Evolutionary conservation across 1,140 invertebrate species (phyloP), one percentile per base, ranked within the genome.

Genomic region (Luehdorfia chinensis): DNA sequence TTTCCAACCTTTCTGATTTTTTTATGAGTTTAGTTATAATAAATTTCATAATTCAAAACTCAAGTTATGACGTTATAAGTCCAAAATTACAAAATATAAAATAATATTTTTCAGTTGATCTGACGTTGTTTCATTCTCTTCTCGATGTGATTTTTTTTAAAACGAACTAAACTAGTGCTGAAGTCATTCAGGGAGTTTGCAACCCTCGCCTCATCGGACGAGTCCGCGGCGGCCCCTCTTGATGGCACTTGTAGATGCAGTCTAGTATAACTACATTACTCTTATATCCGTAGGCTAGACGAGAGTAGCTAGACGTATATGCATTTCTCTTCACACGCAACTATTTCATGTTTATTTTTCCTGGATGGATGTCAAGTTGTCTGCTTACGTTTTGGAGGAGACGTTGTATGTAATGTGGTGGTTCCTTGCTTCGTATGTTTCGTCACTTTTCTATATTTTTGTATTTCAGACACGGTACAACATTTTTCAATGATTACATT

Each of bases 221-320:
- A 28, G 39, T 43, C 39, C 39, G 9, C 14, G 14, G n/a, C 39
- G 39, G 28, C 25, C 39, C n/a, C 39, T 43, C 39, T 21, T 4
- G 14, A 43, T 23, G 23, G 39, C 14, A 43, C 37, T 41, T 12
- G 21, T 43, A 8, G 39, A 11, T 28, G 39, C 39, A 43, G 14
- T 34, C 14, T 34, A 34, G 39, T 43, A 43, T 43, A 43, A 43
- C 39, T 28, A 28, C 25, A 43, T 43, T 43, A 16, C 32, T 30
- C 19, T 9, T 16, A 11, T 43, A 43, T 43, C 25, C 39, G 25
- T 6, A 23, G 19, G 23, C 37, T 41, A 43, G 39, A 43, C 39
- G 39, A 25, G 39, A 11, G 23, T 25, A n/a, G n/a, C 39, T 43
- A 41, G 39, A 43, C 39, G 25, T 43, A 43, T 37, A 21, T n/a